Evolutionary conservation across 1,140 invertebrate genomes (phyloP), one percentile per base, ranked within the genome.

Genomic region (Aphidius gifuensis): DNA sequence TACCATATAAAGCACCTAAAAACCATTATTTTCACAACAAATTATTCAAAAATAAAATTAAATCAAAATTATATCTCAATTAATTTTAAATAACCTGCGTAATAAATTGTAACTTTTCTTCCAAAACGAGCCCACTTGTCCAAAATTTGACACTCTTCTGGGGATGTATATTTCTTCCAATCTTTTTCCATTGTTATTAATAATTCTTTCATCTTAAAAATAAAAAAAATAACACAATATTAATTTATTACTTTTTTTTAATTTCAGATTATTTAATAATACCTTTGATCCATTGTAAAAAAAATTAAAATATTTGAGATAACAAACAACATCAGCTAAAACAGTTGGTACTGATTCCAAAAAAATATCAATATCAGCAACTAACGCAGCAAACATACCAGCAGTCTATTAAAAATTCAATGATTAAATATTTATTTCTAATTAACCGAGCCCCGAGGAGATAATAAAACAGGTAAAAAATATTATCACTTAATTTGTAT

Each of bases 151-250:
- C 51, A 62, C 6, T 74, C 72, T 11, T 50, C 11, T 2, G 50
- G 58, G 8, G 44, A 40, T 8, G 62, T 58, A 1, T 51, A 68
- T 23, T 45, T 60, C n/a, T 56, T 65, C 72, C 72, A 74, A 58
- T 74, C 72, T 3, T 71, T 50, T 42, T 62, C 57, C 58, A 74
- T 68, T 39, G 47, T 56, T 0, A 62, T 5, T 4, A 67, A 3
- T 6, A 74, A 64, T 23, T 46, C 53, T 23, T 58, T 73, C 71
- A 74, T 73, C 72, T 74, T 59, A n/a, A 58, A 21, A 9, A n/a
- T n/a, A n/a, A 16, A 16, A 16, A 0, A 16, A 9, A 16, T 9
- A 49, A 55, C 4, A 32, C 4, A 32, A 32, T 3, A 44, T n/a
- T 23, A 40, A 59, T 45, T 42, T 11, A 9, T 8, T 8, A 2